phyloP scores from a whole-genome alignment of 1,140 invertebrate genomes.

The Augochlora pura region DNA sequence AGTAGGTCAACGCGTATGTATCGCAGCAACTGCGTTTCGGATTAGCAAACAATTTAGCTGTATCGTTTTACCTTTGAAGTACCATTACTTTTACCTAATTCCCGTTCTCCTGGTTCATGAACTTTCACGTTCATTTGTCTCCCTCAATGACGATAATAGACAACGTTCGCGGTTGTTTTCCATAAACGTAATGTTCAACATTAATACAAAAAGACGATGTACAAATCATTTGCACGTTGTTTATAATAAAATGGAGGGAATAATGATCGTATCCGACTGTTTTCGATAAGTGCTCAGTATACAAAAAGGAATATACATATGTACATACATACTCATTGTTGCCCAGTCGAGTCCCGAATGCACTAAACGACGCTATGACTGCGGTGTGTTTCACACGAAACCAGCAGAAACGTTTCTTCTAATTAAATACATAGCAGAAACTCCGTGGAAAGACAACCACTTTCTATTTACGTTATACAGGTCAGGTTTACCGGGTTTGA shows the following conservation, averaged over 20 bases:
- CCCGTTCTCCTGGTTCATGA: neutral
- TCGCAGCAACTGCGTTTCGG: neutral
- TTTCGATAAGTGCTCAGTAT: neutral
- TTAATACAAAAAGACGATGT: too few relatives aligned
- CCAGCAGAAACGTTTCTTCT: neutral
- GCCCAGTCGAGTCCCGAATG: too few relatives aligned
- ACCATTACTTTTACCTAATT: neutral
- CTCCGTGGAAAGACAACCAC: neutral
- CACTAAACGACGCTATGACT: neutral
- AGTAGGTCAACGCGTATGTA: conserved; percentile 26
- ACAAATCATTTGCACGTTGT: too few relatives aligned
- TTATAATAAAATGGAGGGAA: neutral
- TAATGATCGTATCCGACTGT: neutral
- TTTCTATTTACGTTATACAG: conserved; percentile 27
- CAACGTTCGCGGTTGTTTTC: too few relatives aligned
- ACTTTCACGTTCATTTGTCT: neutral
- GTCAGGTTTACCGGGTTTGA: neutral
- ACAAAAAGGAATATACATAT: neutral
- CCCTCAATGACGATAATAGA: neutral
- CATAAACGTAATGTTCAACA: too few relatives aligned
- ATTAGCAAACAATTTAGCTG: conserved; percentile 30
- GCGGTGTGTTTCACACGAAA: neutral
- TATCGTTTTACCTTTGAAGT: neutral
- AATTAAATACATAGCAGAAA: conserved; percentile 16
- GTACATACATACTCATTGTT: neutral